phyloP scores from a whole-genome alignment of 2,888 invertebrate genomes.

The Folsomia candida region DNA sequence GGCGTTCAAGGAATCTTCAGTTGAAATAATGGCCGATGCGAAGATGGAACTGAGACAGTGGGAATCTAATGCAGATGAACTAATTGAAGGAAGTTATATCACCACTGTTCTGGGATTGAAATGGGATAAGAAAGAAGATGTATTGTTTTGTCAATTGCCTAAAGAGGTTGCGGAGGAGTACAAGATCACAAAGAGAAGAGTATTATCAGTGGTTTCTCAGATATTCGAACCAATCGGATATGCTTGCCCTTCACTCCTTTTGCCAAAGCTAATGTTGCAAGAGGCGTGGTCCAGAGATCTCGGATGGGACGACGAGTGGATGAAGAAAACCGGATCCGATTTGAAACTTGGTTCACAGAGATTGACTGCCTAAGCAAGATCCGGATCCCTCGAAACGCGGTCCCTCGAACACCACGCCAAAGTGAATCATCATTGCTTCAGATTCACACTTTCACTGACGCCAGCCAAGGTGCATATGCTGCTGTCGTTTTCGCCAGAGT shows the following conservation, averaged over 20 bases:
- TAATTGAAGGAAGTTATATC: no score
- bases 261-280: slow-evolving; percentile 1
- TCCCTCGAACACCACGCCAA: no score
- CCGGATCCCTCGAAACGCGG: background rate
- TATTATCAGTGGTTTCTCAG: background rate
- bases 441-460: slow-evolving; percentile 11
- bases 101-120: background rate
- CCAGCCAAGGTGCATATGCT: slow-evolving; percentile 10
- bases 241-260: background rate
- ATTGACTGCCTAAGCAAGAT: background rate
- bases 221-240: slow-evolving; percentile 12
- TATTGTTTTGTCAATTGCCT: background rate
- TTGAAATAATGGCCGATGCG: no score
- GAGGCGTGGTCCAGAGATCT: background rate
- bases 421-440: no score
- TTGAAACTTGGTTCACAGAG: background rate
- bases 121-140: background rate
- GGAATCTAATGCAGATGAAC: no score
- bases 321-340: background rate
- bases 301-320: background rate
- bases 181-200: slow-evolving; percentile 2
- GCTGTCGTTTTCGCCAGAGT: slow-evolving; percentile 8
- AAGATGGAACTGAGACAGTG: no score
- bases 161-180: background rate
- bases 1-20: no score